Conservation (phyloP, 2,113 vertebrate species). For the Microcebus tavaratra region DNA sequence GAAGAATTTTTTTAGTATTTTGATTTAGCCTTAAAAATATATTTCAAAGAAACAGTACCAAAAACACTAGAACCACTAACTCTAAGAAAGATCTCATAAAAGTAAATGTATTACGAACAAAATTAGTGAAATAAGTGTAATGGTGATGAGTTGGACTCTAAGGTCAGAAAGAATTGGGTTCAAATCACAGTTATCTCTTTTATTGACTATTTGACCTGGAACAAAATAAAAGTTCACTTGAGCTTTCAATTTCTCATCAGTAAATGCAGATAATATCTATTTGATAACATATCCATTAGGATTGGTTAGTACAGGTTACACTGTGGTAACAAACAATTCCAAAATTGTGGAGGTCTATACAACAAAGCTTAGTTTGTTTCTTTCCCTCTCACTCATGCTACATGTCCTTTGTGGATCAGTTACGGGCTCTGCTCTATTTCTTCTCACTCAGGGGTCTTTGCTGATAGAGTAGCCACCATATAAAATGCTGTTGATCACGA, state of each 20-base stretch:
- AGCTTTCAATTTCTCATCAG: not conserved
- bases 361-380: not conserved
- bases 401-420: not conserved
- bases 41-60: not conserved
- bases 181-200: not conserved
- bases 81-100: not conserved
- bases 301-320: not conserved
- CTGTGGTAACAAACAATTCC: not conserved
- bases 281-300: not conserved
- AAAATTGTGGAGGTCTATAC: not conserved
- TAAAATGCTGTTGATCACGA: not conserved
- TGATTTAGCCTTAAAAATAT: conserved; percentile 8
- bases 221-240: not conserved
- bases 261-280: not conserved
- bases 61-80: not conserved
- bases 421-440: not conserved
- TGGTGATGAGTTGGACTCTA: not conserved
- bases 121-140: not conserved
- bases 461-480: not conserved
- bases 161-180: not conserved
- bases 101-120: not conserved
- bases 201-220: not conserved
- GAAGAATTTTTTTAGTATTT: not conserved
- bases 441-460: not conserved
- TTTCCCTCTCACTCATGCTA: not conserved